phyloP scores from a whole-genome alignment of 2,888 invertebrate species.

The Ligdia adustata region DNA sequence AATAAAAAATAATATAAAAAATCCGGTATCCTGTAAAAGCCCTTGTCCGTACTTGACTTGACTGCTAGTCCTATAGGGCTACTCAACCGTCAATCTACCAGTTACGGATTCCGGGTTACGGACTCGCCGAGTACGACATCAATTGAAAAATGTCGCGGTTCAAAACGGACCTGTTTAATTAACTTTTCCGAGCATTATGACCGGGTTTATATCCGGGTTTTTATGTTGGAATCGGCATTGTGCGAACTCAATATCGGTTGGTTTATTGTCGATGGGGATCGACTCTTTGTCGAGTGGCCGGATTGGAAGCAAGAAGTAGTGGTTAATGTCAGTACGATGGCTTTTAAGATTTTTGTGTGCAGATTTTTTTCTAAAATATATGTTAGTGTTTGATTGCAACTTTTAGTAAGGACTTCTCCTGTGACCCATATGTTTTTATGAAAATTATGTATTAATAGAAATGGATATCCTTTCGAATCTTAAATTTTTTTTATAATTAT shows the following conservation, averaged over 20 bases:
- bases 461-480: too few species aligned
- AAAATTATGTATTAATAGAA: too few species aligned
- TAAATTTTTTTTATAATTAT: too few species aligned
- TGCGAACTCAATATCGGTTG: conserved; percentile 72
- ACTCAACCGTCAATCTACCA: conserved; percentile 39
- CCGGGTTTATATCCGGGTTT: conserved; percentile 65
- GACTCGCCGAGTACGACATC: conserved; percentile 39
- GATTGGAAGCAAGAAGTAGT: conserved; percentile 1
- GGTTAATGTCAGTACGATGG: conserved; percentile 5
- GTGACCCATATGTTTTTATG: too few species aligned
- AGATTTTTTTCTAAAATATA: too few species aligned
- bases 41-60: conserved; percentile 8
- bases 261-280: conserved; percentile 62
- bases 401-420: too few species aligned
- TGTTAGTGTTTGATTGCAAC: too few species aligned
- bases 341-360: neutral
- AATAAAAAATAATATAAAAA: conserved; percentile 6
- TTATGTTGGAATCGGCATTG: conserved; percentile 66
- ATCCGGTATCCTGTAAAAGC: conserved; percentile 11
- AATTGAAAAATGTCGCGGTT: conserved; percentile 65
- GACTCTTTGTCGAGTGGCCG: conserved; percentile 58
- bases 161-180: conserved; percentile 70
- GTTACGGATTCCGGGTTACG: conserved; percentile 5
- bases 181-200: conserved; percentile 68
- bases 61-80: conserved; percentile 12